phyloP scores from a whole-genome alignment of 2,797 vertebrate genomes.

The Spinus pinus region DNA sequence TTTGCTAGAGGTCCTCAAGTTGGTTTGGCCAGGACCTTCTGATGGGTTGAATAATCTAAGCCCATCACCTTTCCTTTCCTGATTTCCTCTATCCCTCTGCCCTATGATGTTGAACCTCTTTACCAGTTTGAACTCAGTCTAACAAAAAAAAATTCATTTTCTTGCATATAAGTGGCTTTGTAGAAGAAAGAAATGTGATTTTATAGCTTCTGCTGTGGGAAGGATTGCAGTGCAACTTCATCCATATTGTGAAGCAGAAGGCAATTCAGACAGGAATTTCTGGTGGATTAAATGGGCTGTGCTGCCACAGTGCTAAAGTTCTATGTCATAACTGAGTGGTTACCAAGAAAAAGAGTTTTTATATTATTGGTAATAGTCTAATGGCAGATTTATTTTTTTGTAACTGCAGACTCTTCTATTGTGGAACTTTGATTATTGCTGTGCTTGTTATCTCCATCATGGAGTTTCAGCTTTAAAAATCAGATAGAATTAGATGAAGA shows the following conservation, averaged over 20 bases:
- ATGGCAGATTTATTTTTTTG: neutral
- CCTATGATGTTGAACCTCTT: neutral
- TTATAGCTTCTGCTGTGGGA: neutral
- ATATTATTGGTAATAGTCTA: neutral
- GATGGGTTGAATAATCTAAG: neutral
- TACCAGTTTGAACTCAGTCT: neutral
- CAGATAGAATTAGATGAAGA: neutral
- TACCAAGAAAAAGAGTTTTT: neutral
- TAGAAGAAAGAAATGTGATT: neutral
- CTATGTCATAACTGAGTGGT: neutral
- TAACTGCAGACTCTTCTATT: neutral
- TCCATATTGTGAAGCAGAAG: neutral
- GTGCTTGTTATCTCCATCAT: neutral
- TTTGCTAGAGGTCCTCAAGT: neutral
- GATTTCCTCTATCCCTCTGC: neutral
- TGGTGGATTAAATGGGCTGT: neutral
- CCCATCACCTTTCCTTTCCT: neutral
- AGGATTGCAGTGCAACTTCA: neutral
- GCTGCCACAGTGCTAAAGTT: neutral
- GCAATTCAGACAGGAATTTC: neutral
- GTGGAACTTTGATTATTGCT: neutral
- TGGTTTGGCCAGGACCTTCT: neutral
- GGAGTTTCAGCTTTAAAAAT: neutral
- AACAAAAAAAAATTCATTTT: neutral
- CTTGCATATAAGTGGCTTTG: neutral